Percentiles rank a stretch among this genome's conserved stretches.
Evolutionary conservation across 1,140 invertebrate genomes (phyloP).

Genomic region (Ericerus pela): DNA sequence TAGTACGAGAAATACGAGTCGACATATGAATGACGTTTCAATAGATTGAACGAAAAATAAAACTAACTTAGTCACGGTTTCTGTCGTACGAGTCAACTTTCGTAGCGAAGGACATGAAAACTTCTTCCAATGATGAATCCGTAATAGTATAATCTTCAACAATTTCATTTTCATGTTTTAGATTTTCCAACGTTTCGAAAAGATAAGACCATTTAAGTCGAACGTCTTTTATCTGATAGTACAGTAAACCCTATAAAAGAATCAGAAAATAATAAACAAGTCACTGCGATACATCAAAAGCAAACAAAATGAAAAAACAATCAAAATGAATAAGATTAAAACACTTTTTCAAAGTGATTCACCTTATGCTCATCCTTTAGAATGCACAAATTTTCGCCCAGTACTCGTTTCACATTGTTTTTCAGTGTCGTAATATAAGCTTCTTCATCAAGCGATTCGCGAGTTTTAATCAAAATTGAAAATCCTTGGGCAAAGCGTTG

Average conservation of each 20-base stretch:
- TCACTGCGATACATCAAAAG: not conserved
- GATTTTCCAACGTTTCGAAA: constrained; percentile 39
- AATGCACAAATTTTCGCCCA: constrained; percentile 4
- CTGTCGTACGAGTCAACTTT: too few species aligned
- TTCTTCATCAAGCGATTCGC: not conserved
- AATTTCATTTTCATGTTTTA: constrained; percentile 29
- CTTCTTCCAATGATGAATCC: constrained; percentile 48
- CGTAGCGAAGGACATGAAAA: constrained; percentile 32
- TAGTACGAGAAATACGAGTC: too few species aligned
- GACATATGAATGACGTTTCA: too few species aligned
- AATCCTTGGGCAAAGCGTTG: constrained; percentile 33
- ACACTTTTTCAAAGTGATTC: not conserved
- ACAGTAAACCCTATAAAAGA: constrained; percentile 36
- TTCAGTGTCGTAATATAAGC: not conserved
- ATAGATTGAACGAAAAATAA: too few species aligned
- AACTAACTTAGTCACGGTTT: too few species aligned
- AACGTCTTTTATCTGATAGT: constrained; percentile 36
- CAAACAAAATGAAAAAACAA: not conserved
- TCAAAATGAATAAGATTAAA: not conserved
- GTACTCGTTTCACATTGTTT: constrained; percentile 7
- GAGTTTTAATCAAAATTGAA: constrained; percentile 32
- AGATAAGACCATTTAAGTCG: constrained; percentile 34
- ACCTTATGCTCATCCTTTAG: constrained; percentile 23
- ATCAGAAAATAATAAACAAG: not conserved
- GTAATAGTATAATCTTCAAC: constrained; percentile 44